Base-by-base conservation (phyloP, 2,113 vertebrate species). In the Oenanthe oenanthe region DNA sequence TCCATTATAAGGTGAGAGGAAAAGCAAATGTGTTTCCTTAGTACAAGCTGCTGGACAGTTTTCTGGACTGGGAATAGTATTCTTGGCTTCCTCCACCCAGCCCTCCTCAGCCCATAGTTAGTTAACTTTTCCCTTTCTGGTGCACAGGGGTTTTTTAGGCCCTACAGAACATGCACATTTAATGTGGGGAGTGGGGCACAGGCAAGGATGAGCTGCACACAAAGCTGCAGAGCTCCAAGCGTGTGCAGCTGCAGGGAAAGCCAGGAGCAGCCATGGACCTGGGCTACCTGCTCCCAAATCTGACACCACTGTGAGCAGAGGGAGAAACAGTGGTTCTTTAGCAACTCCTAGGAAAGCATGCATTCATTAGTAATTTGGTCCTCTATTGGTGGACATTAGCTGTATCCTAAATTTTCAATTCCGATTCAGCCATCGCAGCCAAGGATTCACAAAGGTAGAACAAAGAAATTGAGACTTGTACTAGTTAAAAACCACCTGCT, bases 131-230 rank as follows among this genome's bases (percentile, higher is more conserved):
- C 67, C 12, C 20, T 70, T 42, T 65, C n/a, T 38, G 36, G 4
- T 4, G 8, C 7, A 17, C 6, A 19, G 66, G n/a, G 50, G 2
- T 12, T 53, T 17, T 17, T 48, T 3, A 29, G 22, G 43, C 19
- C 70, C 66, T 50, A 9, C 26, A 68, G 63, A 67, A 19, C 14
- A 11, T 1, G 4, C 17, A 9, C 8, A 4, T 28, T 62, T 58
- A 7, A 2, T 0, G 0, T 8, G 51, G 10, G 36, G 0, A 14
- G 32, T 22, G 62, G 36, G 14, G 13, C 40, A 24, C 29, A 28
- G 47, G 7, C 10, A 13, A 25, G 25, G 68, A 31, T 2, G 26
- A 81, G 50, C 38, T 12, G 8, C 26, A 3, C 14, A 11, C 7
- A 18, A 10, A 75, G 9, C 22, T 65, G 32, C 31, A 32, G 32